Conservation (phyloP, 1,140 invertebrate species). For the Colletes gigas region DNA sequence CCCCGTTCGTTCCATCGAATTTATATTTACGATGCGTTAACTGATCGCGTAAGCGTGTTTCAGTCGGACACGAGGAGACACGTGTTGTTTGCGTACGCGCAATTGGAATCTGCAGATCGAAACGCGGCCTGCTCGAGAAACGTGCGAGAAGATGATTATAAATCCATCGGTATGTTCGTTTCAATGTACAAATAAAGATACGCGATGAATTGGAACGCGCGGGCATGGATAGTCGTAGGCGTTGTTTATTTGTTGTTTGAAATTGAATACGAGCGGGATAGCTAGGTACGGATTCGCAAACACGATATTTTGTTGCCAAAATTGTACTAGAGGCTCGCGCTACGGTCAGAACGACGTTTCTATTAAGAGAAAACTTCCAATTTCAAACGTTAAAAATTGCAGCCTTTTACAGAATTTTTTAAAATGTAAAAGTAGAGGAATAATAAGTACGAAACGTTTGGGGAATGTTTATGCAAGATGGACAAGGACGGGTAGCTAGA, state of each 20-base stretch:
- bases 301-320: background rate
- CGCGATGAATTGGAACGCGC: slow-evolving; percentile 9
- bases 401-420: too few relatives aligned
- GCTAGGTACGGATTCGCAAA: background rate
- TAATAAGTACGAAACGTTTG: too few relatives aligned
- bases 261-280: background rate
- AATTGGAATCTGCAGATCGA: slow-evolving; percentile 55
- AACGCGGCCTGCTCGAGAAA: slow-evolving; percentile 21
- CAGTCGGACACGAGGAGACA: slow-evolving; percentile 19
- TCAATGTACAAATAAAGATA: slow-evolving; percentile 20
- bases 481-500: too few relatives aligned
- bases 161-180: slow-evolving; percentile 2
- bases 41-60: slow-evolving; percentile 21
- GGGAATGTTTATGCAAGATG: too few relatives aligned
- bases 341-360: background rate
- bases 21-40: slow-evolving; percentile 59
- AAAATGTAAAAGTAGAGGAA: too few relatives aligned
- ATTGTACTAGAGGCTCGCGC: background rate
- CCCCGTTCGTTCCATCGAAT: slow-evolving; percentile 42
- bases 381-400: too few relatives aligned
- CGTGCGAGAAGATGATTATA: slow-evolving; percentile 40
- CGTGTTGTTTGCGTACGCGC: slow-evolving; percentile 40
- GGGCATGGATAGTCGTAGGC: background rate
- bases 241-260: slow-evolving; percentile 22
- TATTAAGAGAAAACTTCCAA: background rate